phyloP scores from a whole-genome alignment of 2,113 vertebrate species.

The Polypterus senegalus region DNA sequence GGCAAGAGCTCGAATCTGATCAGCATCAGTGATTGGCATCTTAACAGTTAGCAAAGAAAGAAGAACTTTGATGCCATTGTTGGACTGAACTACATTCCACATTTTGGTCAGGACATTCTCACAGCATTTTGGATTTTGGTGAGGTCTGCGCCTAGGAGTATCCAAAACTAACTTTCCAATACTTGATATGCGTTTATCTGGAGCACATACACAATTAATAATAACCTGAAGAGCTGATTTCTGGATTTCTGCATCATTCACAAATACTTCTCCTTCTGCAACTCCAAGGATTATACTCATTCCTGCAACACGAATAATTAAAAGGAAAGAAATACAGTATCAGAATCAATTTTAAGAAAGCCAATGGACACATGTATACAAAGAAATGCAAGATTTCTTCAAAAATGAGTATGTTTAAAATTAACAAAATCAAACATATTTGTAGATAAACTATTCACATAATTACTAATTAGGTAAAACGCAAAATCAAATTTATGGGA shows the following conservation, averaged over 20 bases:
- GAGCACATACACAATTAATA: slow-evolving; percentile 94
- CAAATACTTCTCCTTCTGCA: slow-evolving; percentile 92
- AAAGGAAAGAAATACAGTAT: no score
- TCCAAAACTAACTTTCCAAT: slow-evolving; percentile 92
- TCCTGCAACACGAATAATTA: slow-evolving; percentile 41
- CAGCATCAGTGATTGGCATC: slow-evolving; percentile 94
- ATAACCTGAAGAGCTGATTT: slow-evolving; percentile 95
- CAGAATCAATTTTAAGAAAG: no score
- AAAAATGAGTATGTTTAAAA: no score
- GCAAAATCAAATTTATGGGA: no score
- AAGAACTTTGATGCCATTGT: slow-evolving; percentile 97
- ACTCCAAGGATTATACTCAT: slow-evolving; percentile 95
- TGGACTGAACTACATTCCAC: slow-evolving; percentile 97
- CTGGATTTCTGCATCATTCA: slow-evolving; percentile 96
- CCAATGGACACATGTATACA: no score
- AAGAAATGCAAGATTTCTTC: no score
- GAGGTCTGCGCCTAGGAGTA: slow-evolving; percentile 76
- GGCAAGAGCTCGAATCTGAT: slow-evolving; percentile 85
- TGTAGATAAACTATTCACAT: no score
- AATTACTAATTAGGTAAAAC: no score
- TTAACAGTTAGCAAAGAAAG: slow-evolving; percentile 85
- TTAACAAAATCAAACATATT: no score
- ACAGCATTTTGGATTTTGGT: slow-evolving; percentile 70
- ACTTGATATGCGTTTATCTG: slow-evolving; percentile 87
- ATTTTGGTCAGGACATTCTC: slow-evolving; percentile 89